Percentiles rank a stretch among this genome's conserved stretches.
These are phyloP conservation scores for Embidobia sp. DNA, from an alignment of 2,888 invertebrate genomes.

Conservation along the genomic window DNA sequence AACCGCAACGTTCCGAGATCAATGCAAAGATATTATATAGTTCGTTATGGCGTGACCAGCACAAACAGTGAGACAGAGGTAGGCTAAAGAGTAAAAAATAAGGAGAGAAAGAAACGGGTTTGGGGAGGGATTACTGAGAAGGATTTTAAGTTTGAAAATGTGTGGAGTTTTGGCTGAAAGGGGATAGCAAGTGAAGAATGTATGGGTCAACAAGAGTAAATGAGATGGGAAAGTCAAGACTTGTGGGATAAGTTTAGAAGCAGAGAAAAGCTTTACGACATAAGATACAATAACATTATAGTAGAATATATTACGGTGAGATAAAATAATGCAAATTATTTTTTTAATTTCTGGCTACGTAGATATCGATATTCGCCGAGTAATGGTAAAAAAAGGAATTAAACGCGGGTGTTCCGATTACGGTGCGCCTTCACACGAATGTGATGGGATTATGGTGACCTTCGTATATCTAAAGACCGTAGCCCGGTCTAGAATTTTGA, in stretches of 20 bases:
- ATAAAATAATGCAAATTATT: slow-evolving; percentile 65
- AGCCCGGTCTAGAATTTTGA: slow-evolving; percentile 63
- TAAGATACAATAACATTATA: slow-evolving; percentile 69
- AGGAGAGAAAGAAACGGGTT: background rate
- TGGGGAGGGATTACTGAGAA: slow-evolving; percentile 44
- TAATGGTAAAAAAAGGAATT: slow-evolving; percentile 26
- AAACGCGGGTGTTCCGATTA: slow-evolving; percentile 16
- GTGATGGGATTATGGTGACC: slow-evolving; percentile 60
- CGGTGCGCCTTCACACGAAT: slow-evolving; percentile 12
- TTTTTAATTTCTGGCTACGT: slow-evolving; percentile 63
- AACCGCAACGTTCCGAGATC: slow-evolving; percentile 68
- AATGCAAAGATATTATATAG: slow-evolving; percentile 65
- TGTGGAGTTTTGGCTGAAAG: too few species aligned
- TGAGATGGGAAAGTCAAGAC: slow-evolving; percentile 52
- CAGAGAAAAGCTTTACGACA: slow-evolving; percentile 65
- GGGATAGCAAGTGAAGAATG: too few species aligned
- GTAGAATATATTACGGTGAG: slow-evolving; percentile 46
- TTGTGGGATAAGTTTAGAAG: slow-evolving; percentile 28
- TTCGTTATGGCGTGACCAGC: slow-evolving; percentile 62
- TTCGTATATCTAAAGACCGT: slow-evolving; percentile 63
- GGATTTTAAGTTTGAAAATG: slow-evolving; percentile 60
- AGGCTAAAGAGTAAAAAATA: slow-evolving; percentile 6
- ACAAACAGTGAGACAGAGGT: slow-evolving; percentile 48
- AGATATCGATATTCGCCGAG: slow-evolving; percentile 50
- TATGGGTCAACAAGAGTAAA: slow-evolving; percentile 44